Evolutionary conservation across 2,888 invertebrate species (phyloP), one percentile per base, ranked within the genome.

Genomic region (Romanomermis culicivorax): DNA sequence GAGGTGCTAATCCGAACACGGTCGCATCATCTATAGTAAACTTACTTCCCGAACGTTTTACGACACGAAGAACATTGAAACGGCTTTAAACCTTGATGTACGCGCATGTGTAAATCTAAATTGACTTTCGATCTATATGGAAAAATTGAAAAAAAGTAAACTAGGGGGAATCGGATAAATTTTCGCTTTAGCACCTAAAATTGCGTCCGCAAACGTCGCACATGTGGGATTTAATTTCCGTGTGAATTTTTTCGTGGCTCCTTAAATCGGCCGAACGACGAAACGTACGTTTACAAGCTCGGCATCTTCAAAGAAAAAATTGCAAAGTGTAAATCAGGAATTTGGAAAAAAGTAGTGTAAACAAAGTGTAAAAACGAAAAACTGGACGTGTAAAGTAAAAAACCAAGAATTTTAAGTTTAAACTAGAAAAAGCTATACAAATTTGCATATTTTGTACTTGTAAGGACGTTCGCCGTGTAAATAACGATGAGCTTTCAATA

Each of bases 101-200:
- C 69, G 45, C 70, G 58, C 51, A 69, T 69, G 58, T 70, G 70
- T 26, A 70, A 69, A 29, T 70, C 58, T 26, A 70, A 61, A 58
- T 70, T 70, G 62, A 69, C 68, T 2, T 68, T 68, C 59, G 69
- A 69, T 45, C n/a, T n/a, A n/a, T n/a, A n/a, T n/a, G n/a, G n/a
- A n/a, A n/a, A n/a, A n/a, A n/a, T n/a, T n/a, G n/a, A n/a, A n/a
- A n/a, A n/a, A n/a, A n/a, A n/a, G n/a, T n/a, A n/a, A n/a, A n/a
- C n/a, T n/a, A n/a, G n/a, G n/a, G n/a, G n/a, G n/a, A n/a, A n/a
- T n/a, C n/a, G n/a, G n/a, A n/a, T n/a, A n/a, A n/a, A n/a, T n/a
- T n/a, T n/a, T n/a, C n/a, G n/a, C n/a, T n/a, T n/a, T n/a, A n/a
- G n/a, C n/a, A n/a, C n/a, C 68, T 68, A 60, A 70, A 70, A 53